Evolutionary conservation across 2,113 vertebrate genomes (phyloP).

Genomic region (Solea solea): DNA sequence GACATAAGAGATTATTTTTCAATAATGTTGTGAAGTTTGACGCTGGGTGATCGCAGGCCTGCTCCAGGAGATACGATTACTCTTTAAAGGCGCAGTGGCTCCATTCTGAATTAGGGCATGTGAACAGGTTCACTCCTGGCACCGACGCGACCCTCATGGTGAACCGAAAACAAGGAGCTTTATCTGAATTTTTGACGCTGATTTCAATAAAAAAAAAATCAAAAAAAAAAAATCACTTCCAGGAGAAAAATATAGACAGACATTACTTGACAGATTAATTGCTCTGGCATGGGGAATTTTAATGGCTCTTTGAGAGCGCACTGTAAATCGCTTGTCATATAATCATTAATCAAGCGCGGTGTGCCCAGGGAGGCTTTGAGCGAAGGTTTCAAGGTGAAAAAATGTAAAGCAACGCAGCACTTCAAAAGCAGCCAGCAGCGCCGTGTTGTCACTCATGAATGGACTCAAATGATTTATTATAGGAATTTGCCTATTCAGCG

Average conservation of each 20-base stretch:
- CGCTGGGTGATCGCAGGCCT: conserved; percentile 65
- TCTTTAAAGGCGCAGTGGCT: conserved; percentile 81
- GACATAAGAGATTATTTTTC: conserved; percentile 14
- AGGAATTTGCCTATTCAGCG: neutral
- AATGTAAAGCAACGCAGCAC: neutral
- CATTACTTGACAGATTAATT: neutral
- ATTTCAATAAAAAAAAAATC: neutral
- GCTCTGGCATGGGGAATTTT: neutral
- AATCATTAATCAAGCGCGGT: conserved; percentile 70
- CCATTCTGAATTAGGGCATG: conserved; percentile 68
- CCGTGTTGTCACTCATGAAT: conserved; percentile 14
- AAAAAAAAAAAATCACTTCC: neutral
- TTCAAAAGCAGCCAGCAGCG: conserved; percentile 10
- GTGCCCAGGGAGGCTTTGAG: conserved; percentile 49
- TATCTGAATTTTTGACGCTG: neutral
- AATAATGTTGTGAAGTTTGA: conserved; percentile 60
- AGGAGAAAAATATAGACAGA: neutral
- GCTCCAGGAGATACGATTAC: conserved; percentile 74
- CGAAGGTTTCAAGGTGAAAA: conserved; percentile 62
- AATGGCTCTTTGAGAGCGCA: conserved; percentile 35
- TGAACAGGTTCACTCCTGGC: conserved; percentile 62
- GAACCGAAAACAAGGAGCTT: neutral
- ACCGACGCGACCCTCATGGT: neutral
- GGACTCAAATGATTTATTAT: conserved; percentile 20
- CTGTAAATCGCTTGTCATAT: conserved; percentile 51